Evolutionary conservation across 2,113 vertebrate species (phyloP).

Genomic region (Leiothrix lutea): DNA sequence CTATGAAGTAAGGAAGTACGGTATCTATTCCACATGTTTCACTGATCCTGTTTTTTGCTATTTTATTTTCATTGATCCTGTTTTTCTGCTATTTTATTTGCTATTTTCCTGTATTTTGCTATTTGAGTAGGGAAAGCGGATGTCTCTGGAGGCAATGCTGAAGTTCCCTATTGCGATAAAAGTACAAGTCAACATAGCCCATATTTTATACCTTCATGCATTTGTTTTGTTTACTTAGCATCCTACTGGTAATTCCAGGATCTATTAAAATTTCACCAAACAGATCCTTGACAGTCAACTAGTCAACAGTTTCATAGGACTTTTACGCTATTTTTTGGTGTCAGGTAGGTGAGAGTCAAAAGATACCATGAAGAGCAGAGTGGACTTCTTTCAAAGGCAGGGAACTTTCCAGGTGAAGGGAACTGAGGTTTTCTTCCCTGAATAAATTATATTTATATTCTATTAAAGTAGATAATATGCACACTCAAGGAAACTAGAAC

Average conservation of each 20-base stretch:
- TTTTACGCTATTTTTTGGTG: neutral
- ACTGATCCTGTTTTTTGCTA: neutral
- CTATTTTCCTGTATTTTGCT: neutral
- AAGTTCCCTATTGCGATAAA: neutral
- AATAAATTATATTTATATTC: neutral
- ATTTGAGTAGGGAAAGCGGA: neutral
- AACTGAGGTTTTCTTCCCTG: neutral
- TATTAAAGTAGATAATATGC: neutral
- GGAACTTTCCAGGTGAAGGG: neutral
- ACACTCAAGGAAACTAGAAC: neutral
- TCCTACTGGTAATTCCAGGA: neutral
- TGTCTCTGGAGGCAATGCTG: neutral
- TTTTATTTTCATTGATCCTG: neutral
- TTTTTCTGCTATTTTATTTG: neutral
- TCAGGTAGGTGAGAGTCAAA: neutral
- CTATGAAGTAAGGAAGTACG: neutral
- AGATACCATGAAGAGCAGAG: neutral
- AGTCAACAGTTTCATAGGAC: neutral
- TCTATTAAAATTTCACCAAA: neutral
- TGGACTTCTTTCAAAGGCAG: neutral
- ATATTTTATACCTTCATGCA: neutral
- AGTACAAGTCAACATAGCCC: neutral
- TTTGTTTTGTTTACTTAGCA: neutral
- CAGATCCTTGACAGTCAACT: neutral
- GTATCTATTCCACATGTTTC: neutral